These are phyloP conservation scores for Amblyteles armatorius DNA, from an alignment of 2,888 invertebrate genomes.

Conservation along the genomic window DNA sequence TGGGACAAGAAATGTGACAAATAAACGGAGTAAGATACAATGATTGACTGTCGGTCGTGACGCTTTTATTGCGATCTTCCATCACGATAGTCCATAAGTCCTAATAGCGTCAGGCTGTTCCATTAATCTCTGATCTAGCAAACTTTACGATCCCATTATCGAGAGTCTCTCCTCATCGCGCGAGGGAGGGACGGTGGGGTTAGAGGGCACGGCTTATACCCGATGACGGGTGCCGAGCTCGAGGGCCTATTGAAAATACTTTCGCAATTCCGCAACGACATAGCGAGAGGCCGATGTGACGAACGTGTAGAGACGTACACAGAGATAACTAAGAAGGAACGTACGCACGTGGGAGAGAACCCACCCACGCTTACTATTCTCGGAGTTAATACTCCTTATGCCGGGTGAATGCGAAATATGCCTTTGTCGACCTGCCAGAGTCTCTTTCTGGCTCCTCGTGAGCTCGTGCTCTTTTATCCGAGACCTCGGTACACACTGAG, in stretches of 20 bases:
- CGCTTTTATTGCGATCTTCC: constrained; percentile 21
- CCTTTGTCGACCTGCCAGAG: constrained; percentile 79
- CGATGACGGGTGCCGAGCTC: constrained; percentile 54
- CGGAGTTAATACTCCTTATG: constrained; percentile 80
- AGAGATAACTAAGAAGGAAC: constrained; percentile 44
- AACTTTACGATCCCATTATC: constrained; percentile 61
- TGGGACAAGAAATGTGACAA: background rate
- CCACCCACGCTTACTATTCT: constrained; percentile 81
- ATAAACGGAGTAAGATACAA: background rate
- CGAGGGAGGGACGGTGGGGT: constrained; percentile 21
- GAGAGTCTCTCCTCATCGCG: constrained; percentile 29
- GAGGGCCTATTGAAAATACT: constrained; percentile 41
- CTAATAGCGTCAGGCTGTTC: constrained; percentile 46
- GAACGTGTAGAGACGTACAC: constrained; percentile 61
- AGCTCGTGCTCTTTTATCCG: constrained; percentile 27
- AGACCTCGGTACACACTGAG: constrained; percentile 36
- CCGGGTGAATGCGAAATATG: constrained; percentile 79
- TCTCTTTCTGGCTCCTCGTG: constrained; percentile 46
- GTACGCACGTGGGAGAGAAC: constrained; percentile 75
- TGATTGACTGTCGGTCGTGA: constrained; percentile 20
- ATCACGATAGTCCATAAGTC: constrained; percentile 42
- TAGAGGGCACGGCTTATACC: constrained; percentile 34
- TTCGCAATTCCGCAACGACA: constrained; percentile 48
- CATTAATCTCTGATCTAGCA: constrained; percentile 47
- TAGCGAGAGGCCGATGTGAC: constrained; percentile 49